phyloP scores from a whole-genome alignment of 1,140 invertebrate genomes.

The Musca vetustissima region DNA sequence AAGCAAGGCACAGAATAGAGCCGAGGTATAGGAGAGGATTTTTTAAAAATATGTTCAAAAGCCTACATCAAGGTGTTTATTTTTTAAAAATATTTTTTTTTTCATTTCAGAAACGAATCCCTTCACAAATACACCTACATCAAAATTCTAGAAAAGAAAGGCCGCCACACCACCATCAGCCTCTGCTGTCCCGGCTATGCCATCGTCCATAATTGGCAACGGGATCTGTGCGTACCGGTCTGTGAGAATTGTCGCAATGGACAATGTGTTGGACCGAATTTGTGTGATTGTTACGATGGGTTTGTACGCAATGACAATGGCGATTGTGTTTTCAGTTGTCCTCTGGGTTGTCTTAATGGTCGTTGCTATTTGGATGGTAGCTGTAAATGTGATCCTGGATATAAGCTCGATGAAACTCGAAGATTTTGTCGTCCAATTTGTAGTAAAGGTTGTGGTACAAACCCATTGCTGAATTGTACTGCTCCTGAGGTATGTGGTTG shows the following conservation, averaged over 20 bases:
- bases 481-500: slow-evolving; percentile 49
- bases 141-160: slow-evolving; percentile 28
- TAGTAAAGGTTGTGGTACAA: slow-evolving; percentile 48
- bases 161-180: too few relatives aligned
- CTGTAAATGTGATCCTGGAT: slow-evolving; percentile 68
- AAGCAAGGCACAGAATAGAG: too few relatives aligned
- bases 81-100: background rate
- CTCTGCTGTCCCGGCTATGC: slow-evolving; percentile 64
- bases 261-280: slow-evolving; percentile 60
- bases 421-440: slow-evolving; percentile 58
- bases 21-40: too few relatives aligned
- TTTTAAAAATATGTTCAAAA: too few relatives aligned
- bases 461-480: slow-evolving; percentile 45
- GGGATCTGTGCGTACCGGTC: slow-evolving; percentile 58
- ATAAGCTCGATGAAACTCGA: slow-evolving; percentile 58
- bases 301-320: slow-evolving; percentile 58
- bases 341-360: slow-evolving; percentile 54
- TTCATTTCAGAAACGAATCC: background rate
- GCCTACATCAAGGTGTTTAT: too few relatives aligned
- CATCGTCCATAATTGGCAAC: slow-evolving; percentile 52
- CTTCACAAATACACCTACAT: background rate
- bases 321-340: slow-evolving; percentile 48
- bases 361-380: slow-evolving; percentile 57
- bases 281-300: slow-evolving; percentile 61
- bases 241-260: slow-evolving; percentile 62